These are phyloP conservation scores for Nixonia krombeini DNA, from an alignment of 1,140 invertebrate species.

Conservation along the genomic window DNA sequence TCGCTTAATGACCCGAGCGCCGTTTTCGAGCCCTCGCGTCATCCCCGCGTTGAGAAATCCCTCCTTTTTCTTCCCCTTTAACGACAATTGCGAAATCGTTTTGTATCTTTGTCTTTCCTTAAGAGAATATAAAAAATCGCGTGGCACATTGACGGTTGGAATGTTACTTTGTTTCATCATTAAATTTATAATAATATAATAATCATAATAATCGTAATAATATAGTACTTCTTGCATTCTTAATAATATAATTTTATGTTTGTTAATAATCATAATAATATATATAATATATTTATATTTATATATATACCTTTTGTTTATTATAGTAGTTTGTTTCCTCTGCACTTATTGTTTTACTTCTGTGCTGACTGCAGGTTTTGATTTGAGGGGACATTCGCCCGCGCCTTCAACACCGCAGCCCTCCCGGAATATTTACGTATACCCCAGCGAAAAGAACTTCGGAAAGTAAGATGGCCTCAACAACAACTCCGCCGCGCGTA, in stretches of 20 bases:
- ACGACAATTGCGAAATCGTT: constrained; percentile 25
- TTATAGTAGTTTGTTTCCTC: constrained; percentile 67
- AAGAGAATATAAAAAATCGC: constrained; percentile 72
- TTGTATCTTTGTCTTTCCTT: constrained; percentile 48
- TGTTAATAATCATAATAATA: constrained; percentile 63
- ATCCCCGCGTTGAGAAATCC: constrained; percentile 19
- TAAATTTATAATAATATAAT: constrained; percentile 52
- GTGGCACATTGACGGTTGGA: constrained; percentile 73
- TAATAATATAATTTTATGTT: constrained; percentile 69
- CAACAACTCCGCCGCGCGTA: too few relatives aligned
- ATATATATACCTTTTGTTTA: constrained; percentile 58
- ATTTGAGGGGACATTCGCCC: constrained; percentile 63
- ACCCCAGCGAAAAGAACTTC: constrained; percentile 13
- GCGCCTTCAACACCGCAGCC: too few relatives aligned
- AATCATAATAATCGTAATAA: constrained; percentile 53
- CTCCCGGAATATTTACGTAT: too few relatives aligned
- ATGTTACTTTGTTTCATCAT: constrained; percentile 69
- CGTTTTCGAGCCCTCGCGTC: constrained; percentile 10
- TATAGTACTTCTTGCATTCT: constrained; percentile 67
- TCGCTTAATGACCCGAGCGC: constrained; percentile 19
- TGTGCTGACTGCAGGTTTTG: constrained; percentile 71
- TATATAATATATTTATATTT: constrained; percentile 56
- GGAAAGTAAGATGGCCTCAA: too few relatives aligned
- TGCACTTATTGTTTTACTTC: constrained; percentile 66
- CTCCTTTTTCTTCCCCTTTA: constrained; percentile 25